Evolutionary conservation across 2,113 vertebrate genomes (phyloP), one percentile per base, ranked within the genome.

Genomic region (Burhinus oedicnemus): DNA sequence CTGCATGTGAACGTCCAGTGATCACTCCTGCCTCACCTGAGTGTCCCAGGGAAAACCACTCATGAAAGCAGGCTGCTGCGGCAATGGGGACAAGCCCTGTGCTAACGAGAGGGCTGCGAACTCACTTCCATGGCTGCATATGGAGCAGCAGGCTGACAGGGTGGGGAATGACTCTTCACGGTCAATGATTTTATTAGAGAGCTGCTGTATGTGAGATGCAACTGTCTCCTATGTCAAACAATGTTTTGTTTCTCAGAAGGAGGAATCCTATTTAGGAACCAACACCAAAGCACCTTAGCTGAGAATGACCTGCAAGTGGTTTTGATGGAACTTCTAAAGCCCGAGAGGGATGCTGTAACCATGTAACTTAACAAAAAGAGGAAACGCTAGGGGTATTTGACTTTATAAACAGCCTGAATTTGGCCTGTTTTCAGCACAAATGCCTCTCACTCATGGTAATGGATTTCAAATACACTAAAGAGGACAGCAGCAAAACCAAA

Each of bases 401-500:
- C 55, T 84, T 82, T 13, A 70, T 29, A 70, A 87, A 65, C 52
- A 79, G 83, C 45, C 20, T 82, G 66, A 25, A 26, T 26, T 2
- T 83, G 77, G 78, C 74, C 58, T 36, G 15, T 47, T 91, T 80
- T 85, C 82, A 90, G 58, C 87, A 83, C 55, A 83, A 97, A 83
- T 55, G 66, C 91, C 71, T 94, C 69, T 94, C 69, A 51, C 4
- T 2, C 42, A 11, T 90, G 92, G 86, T 91, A 95, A 97, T 80
- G 71, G 91, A 96, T 95, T 97, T 97, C 83, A 96, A 96, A 97
- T 75, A 90, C 95, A 75, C 95, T 93, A 58, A 91, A 83, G 89
- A 70, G 38, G n/a, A 75, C 26, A 76, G 94, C 96, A 38, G 11
- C 76, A 84, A 95, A 97, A 97, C 97, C 96, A 98, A 98, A 97